phyloP scores from a whole-genome alignment of 2,113 vertebrate genomes.

The Noctilio leporinus region DNA sequence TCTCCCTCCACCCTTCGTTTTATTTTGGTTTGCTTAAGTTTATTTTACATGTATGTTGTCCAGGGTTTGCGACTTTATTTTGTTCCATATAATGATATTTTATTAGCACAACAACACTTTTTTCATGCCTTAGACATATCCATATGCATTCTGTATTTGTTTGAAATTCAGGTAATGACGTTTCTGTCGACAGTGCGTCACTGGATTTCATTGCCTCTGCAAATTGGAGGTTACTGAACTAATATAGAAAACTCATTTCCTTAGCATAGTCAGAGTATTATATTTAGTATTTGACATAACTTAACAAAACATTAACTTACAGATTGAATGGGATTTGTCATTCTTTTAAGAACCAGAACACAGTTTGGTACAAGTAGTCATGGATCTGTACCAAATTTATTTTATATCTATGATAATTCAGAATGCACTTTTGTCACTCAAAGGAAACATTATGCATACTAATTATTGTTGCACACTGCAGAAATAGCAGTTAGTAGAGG shows the following conservation, averaged over 20 bases:
- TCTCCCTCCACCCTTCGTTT: background rate
- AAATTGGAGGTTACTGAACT: background rate
- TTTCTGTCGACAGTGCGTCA: background rate
- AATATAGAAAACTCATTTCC: constrained; percentile 10
- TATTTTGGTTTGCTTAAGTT: background rate
- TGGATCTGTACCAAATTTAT: background rate
- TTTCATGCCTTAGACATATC: background rate
- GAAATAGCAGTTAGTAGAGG: constrained; percentile 8
- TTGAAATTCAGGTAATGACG: background rate
- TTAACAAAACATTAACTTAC: constrained; percentile 27
- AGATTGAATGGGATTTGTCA: background rate
- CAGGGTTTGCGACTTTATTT: background rate
- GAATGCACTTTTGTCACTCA: background rate
- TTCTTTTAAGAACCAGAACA: constrained; percentile 1
- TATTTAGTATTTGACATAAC: constrained; percentile 16
- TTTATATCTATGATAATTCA: constrained; percentile 17
- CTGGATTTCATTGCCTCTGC: background rate
- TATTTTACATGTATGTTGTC: background rate
- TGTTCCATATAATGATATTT: background rate
- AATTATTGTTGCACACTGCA: constrained; percentile 45
- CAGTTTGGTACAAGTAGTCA: background rate
- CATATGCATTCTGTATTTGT: background rate
- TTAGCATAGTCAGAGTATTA: background rate
- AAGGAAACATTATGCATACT: constrained; percentile 7
- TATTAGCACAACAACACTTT: background rate